Conservation (phyloP, 2,113 vertebrate genomes). For the Sinocyclocheilus grahami region DNA sequence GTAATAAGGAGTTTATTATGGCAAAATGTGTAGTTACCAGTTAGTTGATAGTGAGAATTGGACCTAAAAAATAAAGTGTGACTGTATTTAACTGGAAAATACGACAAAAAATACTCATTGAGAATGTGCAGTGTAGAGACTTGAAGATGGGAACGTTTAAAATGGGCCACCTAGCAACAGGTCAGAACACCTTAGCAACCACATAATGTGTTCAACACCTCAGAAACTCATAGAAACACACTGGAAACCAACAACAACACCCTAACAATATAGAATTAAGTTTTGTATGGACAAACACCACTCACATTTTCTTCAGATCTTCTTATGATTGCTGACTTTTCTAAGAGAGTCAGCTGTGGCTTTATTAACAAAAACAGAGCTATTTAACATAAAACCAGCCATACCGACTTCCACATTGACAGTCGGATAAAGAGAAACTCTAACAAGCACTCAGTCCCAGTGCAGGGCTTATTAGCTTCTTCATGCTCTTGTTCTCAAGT, state of each 20-base stretch:
- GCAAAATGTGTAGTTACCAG: too few species aligned
- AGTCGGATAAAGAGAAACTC: not conserved
- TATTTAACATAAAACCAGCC: not conserved
- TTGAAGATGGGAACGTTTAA: too few species aligned
- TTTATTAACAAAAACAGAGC: not conserved
- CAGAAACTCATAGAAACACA: not conserved
- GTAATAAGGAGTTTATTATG: too few species aligned
- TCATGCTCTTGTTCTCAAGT: slow-evolving; percentile 38
- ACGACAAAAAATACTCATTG: too few species aligned
- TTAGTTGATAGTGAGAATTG: too few species aligned
- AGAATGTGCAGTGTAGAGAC: too few species aligned
- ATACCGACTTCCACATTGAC: not conserved
- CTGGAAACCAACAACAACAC: not conserved
- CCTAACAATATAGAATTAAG: not conserved
- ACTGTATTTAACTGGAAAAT: too few species aligned
- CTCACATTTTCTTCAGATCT: not conserved
- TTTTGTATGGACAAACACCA: not conserved
- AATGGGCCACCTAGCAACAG: not conserved
- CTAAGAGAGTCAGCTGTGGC: not conserved
- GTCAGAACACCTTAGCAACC: not conserved
- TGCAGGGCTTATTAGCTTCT: slow-evolving; percentile 28
- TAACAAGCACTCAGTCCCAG: slow-evolving; percentile 13
- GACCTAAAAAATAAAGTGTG: too few species aligned
- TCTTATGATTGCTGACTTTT: not conserved
- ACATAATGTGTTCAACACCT: not conserved